phyloP scores from a whole-genome alignment of 2,888 invertebrate genomes.

The Phyllotreta cruciferae region DNA sequence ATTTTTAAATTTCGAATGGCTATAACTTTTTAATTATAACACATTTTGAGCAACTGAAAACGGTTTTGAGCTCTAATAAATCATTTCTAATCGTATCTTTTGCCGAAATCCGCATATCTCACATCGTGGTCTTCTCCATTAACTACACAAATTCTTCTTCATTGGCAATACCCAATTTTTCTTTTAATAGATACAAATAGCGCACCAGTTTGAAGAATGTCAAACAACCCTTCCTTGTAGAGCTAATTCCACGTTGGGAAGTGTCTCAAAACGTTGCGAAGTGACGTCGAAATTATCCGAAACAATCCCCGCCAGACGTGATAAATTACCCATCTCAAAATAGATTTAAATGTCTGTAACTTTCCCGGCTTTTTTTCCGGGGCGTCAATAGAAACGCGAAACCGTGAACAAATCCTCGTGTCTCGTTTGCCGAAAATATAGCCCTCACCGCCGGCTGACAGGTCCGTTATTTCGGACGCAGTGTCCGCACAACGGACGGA shows the following conservation, averaged over 20 bases:
- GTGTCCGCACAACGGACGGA: constrained; percentile 16
- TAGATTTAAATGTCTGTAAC: constrained; percentile 22
- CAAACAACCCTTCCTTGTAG: not conserved
- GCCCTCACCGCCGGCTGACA: constrained; percentile 25
- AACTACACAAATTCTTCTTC: no score
- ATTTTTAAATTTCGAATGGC: no score
- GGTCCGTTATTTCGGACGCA: constrained; percentile 27
- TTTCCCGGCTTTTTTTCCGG: constrained; percentile 13
- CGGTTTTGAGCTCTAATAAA: no score
- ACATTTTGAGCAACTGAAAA: no score
- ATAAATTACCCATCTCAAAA: constrained; percentile 21
- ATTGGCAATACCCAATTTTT: no score
- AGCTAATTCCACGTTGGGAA: constrained; percentile 7
- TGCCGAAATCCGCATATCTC: no score
- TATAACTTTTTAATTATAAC: no score
- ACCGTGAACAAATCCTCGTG: constrained; percentile 16
- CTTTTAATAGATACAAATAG: no score
- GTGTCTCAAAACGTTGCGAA: constrained; percentile 8
- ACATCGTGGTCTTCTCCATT: no score
- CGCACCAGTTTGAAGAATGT: no score
- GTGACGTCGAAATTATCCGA: constrained; percentile 11
- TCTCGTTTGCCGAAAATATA: constrained; percentile 25
- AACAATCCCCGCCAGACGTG: constrained; percentile 25
- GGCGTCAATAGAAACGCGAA: constrained; percentile 20
- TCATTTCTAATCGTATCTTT: no score